Conservation (phyloP, 2,888 invertebrate genomes). For the Synergus itoensis region DNA sequence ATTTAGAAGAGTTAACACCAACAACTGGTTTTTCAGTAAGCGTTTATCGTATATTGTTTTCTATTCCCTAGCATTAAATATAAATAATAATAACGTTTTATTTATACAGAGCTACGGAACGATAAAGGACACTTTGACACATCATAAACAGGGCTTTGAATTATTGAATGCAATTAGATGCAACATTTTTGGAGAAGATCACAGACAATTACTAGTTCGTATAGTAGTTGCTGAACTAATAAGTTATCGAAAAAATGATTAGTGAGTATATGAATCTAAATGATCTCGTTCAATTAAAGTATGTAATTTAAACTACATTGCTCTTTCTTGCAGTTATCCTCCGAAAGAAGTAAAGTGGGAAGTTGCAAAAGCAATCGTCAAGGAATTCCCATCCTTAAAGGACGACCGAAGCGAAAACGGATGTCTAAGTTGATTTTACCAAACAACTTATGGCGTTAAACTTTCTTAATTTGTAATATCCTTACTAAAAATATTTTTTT, state of each 20-base stretch:
- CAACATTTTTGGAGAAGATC: slow-evolving; percentile 33
- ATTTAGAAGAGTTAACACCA: background rate
- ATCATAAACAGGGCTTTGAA: slow-evolving; percentile 24
- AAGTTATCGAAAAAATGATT: slow-evolving; percentile 13
- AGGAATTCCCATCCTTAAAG: slow-evolving; percentile 47
- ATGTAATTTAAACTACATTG: background rate
- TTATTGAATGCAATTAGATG: slow-evolving; percentile 23
- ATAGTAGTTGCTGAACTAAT: slow-evolving; percentile 41
- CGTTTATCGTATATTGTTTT: background rate
- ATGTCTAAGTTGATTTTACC: slow-evolving; percentile 45
- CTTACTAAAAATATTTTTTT: background rate
- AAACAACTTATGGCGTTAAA: background rate
- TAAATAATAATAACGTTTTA: background rate
- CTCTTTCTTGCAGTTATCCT: slow-evolving; percentile 43
- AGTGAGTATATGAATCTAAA: background rate
- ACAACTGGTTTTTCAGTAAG: slow-evolving; percentile 6
- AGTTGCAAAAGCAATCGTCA: slow-evolving; percentile 49
- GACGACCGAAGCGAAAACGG: slow-evolving; percentile 40
- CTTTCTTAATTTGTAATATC: background rate
- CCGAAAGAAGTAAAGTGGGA: slow-evolving; percentile 49
- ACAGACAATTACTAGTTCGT: slow-evolving; percentile 39
- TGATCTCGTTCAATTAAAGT: background rate
- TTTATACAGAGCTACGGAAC: slow-evolving; percentile 41
- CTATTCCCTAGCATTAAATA: background rate
- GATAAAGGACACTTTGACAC: slow-evolving; percentile 13